A percentile compares a stretch with the other conserved stretches of the same genome.
Evolutionary conservation across 2,888 invertebrate genomes (phyloP).

Genomic region (Nomada flava): DNA sequence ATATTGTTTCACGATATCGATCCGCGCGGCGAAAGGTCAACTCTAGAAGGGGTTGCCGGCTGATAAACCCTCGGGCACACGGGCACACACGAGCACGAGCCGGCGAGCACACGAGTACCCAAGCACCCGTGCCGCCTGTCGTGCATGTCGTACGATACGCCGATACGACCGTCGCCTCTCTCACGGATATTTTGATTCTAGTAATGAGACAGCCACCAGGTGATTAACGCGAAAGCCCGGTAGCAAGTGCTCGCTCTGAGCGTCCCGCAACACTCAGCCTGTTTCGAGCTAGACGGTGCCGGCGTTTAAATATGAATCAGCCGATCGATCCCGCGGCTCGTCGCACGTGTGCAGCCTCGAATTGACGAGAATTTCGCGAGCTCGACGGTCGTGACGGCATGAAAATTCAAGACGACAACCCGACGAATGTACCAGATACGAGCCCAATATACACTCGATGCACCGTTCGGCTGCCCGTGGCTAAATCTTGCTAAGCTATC

Average conservation of each 20-base stretch:
- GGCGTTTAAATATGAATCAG: conserved; percentile 61
- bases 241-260: conserved; percentile 8
- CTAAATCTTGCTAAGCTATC: neutral
- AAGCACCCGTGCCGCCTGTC: neutral
- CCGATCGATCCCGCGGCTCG: conserved; percentile 40
- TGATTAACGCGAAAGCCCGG: conserved; percentile 52
- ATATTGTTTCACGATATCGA: conserved; percentile 72
- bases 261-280: too few relatives aligned
- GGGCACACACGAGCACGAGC: conserved; percentile 8
- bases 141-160: neutral
- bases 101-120: neutral
- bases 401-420: conserved; percentile 18
- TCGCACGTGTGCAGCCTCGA: neutral
- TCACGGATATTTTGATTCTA: conserved; percentile 53
- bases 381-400: neutral
- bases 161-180: conserved; percentile 18
- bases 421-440: neutral
- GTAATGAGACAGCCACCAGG: conserved; percentile 49
- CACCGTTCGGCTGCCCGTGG: neutral
- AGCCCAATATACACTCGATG: neutral
- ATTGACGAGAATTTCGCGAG: conserved; percentile 1
- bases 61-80: conserved; percentile 54
- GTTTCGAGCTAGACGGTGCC: conserved; percentile 36
- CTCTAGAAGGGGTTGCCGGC: conserved; percentile 67
- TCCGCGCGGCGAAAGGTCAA: conserved; percentile 70